Conservation (phyloP, 1,140 invertebrate species). For the Drosophila neocordata region DNA sequence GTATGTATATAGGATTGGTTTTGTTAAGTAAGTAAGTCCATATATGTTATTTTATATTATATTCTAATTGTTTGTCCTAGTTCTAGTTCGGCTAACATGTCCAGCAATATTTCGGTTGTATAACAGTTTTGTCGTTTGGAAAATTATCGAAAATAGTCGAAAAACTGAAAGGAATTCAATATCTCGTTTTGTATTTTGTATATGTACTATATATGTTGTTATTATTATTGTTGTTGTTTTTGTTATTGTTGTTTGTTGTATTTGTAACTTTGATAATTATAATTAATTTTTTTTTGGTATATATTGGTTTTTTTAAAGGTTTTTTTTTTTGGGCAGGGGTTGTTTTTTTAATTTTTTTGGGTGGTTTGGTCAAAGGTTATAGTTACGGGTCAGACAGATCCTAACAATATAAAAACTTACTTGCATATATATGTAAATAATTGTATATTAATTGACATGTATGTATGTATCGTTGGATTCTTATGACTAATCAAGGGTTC, state of each 20-base stretch:
- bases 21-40: neutral
- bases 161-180: constrained; percentile 3
- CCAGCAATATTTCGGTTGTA: neutral
- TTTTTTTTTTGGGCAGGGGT: too few relatives aligned
- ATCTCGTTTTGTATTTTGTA: neutral
- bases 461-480: constrained; percentile 17
- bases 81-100: neutral
- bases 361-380: constrained; percentile 2
- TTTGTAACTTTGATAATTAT: neutral
- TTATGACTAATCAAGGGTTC: constrained; percentile 44
- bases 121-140: neutral
- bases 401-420: constrained; percentile 31
- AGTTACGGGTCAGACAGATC: constrained; percentile 21
- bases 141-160: constrained; percentile 1
- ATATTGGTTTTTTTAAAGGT: too few relatives aligned
- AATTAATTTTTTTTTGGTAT: neutral
- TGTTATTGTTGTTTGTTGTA: neutral
- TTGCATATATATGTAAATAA: constrained; percentile 32
- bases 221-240: neutral
- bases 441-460: neutral
- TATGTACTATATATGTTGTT: neutral
- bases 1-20: constrained; percentile 8
- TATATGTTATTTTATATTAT: constrained; percentile 8
- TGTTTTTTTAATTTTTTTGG: neutral
- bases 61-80: neutral